Percentiles rank a stretch among this genome's conserved stretches.
Conservation (phyloP, 1,140 invertebrate genomes). For the Rhopalosiphum maidis region DNA sequence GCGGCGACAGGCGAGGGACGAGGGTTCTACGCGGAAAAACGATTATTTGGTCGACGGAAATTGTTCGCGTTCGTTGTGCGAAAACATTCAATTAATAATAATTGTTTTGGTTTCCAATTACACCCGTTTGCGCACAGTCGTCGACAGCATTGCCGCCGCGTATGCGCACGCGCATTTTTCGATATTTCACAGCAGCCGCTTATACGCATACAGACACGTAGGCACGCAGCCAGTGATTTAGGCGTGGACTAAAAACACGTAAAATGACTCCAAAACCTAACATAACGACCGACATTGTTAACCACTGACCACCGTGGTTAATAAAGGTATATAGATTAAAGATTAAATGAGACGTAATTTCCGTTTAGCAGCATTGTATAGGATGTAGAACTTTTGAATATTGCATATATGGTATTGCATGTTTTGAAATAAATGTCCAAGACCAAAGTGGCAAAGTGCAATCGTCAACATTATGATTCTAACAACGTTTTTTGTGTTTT, state of each 20-base stretch:
- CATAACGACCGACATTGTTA: neutral
- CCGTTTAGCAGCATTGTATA: no score
- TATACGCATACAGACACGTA: neutral
- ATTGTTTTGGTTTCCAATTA: slow-evolving; percentile 23
- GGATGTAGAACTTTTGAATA: neutral
- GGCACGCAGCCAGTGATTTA: neutral
- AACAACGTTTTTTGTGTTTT: neutral
- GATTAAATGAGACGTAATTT: neutral
- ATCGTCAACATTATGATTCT: no score
- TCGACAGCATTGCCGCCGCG: neutral
- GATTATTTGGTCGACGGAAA: neutral
- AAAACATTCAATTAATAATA: slow-evolving; percentile 30
- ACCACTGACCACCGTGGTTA: no score
- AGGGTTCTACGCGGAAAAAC: neutral
- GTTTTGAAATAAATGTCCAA: no score
- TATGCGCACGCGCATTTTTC: neutral
- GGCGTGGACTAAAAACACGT: neutral
- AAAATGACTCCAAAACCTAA: neutral
- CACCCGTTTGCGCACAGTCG: neutral
- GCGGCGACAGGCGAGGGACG: no score
- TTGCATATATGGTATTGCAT: no score
- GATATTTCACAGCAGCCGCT: neutral
- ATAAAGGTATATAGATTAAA: no score
- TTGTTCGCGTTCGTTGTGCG: neutral
- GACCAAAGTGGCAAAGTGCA: no score